Percentiles rank a stretch among this genome's conserved stretches.
Conservation (phyloP, 2,113 vertebrate genomes). For the Oreochromis spilurus region DNA sequence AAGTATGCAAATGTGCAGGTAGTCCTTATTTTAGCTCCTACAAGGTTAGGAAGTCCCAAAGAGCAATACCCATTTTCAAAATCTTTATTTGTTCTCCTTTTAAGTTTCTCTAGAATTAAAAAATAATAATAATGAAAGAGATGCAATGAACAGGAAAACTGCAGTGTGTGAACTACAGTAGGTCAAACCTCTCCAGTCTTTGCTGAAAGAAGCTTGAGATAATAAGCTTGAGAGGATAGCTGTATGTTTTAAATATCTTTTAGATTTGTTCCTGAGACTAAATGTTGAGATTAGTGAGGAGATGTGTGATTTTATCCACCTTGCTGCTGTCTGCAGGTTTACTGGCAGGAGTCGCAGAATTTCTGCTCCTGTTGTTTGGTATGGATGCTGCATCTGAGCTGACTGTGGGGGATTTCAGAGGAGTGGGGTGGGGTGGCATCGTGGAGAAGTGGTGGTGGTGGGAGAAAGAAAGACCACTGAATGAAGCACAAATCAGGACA, state of each 20-base stretch:
- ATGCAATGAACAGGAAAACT: background rate
- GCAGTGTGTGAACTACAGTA: background rate
- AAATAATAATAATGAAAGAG: background rate
- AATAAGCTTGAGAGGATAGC: background rate
- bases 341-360: background rate
- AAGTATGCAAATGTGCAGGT: background rate
- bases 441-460: background rate
- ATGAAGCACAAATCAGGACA: background rate
- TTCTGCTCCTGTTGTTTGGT: background rate
- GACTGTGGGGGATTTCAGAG: slow-evolving; percentile 1
- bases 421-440: background rate
- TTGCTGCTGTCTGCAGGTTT: background rate
- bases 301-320: background rate
- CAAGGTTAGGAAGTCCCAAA: background rate
- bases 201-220: background rate
- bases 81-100: background rate
- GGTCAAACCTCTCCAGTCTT: background rate
- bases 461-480: background rate
- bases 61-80: background rate
- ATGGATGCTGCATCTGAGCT: background rate
- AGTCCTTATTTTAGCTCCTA: background rate
- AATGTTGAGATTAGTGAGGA: background rate
- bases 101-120: background rate
- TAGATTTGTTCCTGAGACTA: background rate
- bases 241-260: background rate